A percentile compares a stretch with the other conserved stretches of the same genome.
Evolutionary conservation across 2,113 vertebrate species (phyloP).

Genomic region (Condylura cristata): DNA sequence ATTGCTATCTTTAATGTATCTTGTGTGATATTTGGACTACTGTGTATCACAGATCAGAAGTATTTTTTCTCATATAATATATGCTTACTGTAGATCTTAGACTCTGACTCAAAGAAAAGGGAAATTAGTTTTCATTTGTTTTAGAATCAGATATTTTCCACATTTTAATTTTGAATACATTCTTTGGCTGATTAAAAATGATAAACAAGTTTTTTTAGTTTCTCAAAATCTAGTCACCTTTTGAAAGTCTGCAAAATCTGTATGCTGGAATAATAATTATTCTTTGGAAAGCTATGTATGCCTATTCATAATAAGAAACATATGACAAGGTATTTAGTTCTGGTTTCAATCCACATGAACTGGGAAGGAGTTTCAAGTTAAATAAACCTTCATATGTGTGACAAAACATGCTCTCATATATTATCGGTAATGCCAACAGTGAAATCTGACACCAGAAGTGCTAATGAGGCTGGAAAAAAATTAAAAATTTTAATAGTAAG

Average conservation of each 20-base stretch:
- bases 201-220: constrained; percentile 33
- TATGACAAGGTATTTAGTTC: constrained; percentile 62
- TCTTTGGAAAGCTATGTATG: constrained; percentile 49
- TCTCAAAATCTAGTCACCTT: constrained; percentile 44
- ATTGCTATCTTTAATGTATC: not conserved
- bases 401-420: constrained; percentile 47
- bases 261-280: constrained; percentile 68
- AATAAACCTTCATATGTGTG: constrained; percentile 73
- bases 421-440: not conserved
- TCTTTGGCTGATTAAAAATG: constrained; percentile 62
- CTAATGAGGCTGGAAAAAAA: constrained; percentile 58
- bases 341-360: constrained; percentile 57
- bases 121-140: constrained; percentile 44
- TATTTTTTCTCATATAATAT: not conserved
- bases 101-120: constrained; percentile 32
- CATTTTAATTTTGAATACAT: constrained; percentile 40
- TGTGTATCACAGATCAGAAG: not conserved
- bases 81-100: not conserved
- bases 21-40: not conserved
- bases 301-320: constrained; percentile 66
- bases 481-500: constrained; percentile 38
- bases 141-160: constrained; percentile 36
- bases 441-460: constrained; percentile 56
- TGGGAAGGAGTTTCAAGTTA: constrained; percentile 63
- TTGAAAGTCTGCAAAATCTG: constrained; percentile 60